A percentile compares a stretch with the other conserved stretches of the same genome.
phyloP scores from a whole-genome alignment of 2,888 invertebrate species.

The Rambutsinella grinnellia region DNA sequence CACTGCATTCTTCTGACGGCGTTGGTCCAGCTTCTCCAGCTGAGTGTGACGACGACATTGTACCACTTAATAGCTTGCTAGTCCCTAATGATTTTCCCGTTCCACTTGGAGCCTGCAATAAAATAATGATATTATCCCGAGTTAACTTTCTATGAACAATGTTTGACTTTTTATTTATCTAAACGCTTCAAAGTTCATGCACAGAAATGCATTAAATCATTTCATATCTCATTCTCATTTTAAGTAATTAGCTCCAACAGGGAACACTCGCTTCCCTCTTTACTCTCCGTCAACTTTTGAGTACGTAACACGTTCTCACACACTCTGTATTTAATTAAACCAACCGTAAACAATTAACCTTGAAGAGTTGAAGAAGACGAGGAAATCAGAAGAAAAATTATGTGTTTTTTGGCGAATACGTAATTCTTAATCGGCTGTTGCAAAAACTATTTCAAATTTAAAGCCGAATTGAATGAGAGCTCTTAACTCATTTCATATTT shows the following conservation, averaged over 20 bases:
- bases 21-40: slow-evolving; percentile 48
- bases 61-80: not conserved
- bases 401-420: too few relatives aligned
- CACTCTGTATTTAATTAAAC: slow-evolving; percentile 1
- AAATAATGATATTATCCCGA: not conserved
- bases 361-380: slow-evolving; percentile 2
- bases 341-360: slow-evolving; percentile 35
- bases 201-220: not conserved
- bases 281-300: not conserved
- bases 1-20: not conserved
- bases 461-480: too few relatives aligned
- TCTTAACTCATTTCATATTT: not conserved
- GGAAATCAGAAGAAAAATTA: not conserved
- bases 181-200: not conserved
- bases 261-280: not conserved
- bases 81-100: slow-evolving; percentile 14
- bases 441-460: not conserved
- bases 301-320: not conserved
- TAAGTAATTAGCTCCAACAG: not conserved
- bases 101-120: slow-evolving; percentile 33
- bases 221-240: not conserved
- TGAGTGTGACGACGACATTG: slow-evolving; percentile 49
- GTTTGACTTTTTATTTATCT: not conserved
- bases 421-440: too few relatives aligned
- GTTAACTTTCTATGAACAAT: not conserved